Evolutionary conservation across 2,888 invertebrate genomes (phyloP), one percentile per base, ranked within the genome.

Genomic region (Amblyjoppa fuscipennis): DNA sequence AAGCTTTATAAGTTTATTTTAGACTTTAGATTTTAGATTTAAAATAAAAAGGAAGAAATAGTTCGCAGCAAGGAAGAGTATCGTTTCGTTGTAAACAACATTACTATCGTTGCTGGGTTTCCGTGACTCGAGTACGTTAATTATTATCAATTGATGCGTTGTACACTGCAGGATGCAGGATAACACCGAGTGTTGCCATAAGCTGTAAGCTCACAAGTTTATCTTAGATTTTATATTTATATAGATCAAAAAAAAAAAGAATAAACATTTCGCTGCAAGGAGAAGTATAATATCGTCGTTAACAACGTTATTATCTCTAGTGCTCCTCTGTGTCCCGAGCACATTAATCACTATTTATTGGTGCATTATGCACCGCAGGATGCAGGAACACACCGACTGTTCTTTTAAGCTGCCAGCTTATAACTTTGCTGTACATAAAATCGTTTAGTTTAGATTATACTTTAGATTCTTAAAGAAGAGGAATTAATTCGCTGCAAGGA

Each of bases 261-360:
- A 38, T n/a, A 49, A 49, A 41, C n/a, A 49, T 45, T 64, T 38
- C 45, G 49, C 69, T 34, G 70, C 20, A 20, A 61, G 28, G 16
- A 13, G 13, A 3, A 41, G 51, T 41, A 13, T 70, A 59, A n/a
- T 59, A n/a, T 11, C 61, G 31, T 61, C 45, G 16, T 49, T 38
- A 79, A 49, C 51, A 38, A 79, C 69, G 61, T 70, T 64, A 61
- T 45, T 59, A 59, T 49, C 59, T 70, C 20, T 6, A 13, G 28
- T 34, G 28, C 20, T 56, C 20, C 7, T 56, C 34, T 41, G 41
- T 41, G 41, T 41, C 41, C 9, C 41, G 41, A 9, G 41, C 9
- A 9, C 38, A 9, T 41, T 41, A 41, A 75, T 75, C n/a, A 75
- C 49, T 61, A 64, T 64, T 49, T 45, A 64, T 49, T 11, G 34